Conservation (phyloP, 2,113 vertebrate species). For the Tachysurus fulvidraco region DNA sequence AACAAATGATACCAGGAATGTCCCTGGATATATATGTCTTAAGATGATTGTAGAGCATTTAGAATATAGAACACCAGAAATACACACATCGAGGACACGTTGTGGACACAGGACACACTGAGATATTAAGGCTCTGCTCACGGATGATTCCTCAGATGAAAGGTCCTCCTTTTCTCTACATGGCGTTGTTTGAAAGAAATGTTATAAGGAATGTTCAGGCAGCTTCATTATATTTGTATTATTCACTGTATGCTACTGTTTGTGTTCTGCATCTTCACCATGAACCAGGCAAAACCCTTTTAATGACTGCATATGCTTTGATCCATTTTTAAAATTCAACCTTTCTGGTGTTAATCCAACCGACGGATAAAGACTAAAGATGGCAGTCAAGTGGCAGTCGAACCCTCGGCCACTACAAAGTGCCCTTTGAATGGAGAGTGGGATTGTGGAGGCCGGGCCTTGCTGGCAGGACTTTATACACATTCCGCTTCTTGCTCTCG, state of each 20-base stretch:
- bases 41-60: background rate
- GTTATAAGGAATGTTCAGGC: background rate
- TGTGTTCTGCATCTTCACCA: conserved; percentile 36
- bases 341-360: conserved; percentile 64
- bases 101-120: background rate
- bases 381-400: conserved; percentile 73
- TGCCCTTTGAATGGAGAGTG: conserved; percentile 39
- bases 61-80: background rate
- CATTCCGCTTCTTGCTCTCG: conserved; percentile 59
- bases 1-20: background rate
- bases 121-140: background rate
- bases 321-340: background rate
- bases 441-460: conserved; percentile 44
- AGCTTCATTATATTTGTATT: background rate
- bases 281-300: background rate
- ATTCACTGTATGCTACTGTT: background rate
- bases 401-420: conserved; percentile 59
- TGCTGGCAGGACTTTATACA: conserved; percentile 67
- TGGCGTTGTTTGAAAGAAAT: background rate
- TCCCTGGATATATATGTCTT: background rate
- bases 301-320: background rate
- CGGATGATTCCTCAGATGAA: background rate
- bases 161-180: too few relatives aligned
- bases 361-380: conserved; percentile 74
- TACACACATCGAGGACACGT: background rate